Conservation (phyloP, 2,113 vertebrate species). For the Tragelaphus buxtoni region DNA sequence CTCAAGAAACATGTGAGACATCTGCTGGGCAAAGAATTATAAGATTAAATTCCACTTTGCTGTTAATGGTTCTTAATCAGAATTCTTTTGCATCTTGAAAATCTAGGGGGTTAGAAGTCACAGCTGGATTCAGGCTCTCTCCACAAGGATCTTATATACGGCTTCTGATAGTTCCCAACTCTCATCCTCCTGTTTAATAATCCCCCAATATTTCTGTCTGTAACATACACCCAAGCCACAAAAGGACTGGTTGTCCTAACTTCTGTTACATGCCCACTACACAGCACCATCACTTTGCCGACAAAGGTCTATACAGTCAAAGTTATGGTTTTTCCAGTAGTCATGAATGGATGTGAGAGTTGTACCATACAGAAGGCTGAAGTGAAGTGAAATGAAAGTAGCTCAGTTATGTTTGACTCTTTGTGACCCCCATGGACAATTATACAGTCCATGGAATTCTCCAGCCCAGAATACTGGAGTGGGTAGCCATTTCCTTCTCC, state of each 20-base stretch:
- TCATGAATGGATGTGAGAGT: not conserved
- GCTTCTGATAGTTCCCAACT: not conserved
- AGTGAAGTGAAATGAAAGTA: not conserved
- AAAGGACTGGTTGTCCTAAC: not conserved
- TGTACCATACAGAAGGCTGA: not conserved
- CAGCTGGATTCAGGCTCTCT: not conserved
- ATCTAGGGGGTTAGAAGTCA: not conserved
- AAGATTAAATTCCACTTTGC: not conserved
- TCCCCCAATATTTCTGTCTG: not conserved
- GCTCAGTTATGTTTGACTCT: not conserved
- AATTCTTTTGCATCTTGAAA: constrained; percentile 17
- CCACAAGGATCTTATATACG: not conserved
- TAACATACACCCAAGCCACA: not conserved
- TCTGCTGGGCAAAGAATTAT: not conserved
- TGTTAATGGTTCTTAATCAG: constrained; percentile 10
- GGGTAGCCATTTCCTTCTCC: not conserved
- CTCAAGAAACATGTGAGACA: not conserved
- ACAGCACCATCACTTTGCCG: not conserved
- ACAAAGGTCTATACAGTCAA: not conserved
- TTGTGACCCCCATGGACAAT: not conserved
- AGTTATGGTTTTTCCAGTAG: not conserved
- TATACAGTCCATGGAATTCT: not conserved
- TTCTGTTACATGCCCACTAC: not conserved
- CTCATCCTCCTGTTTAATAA: not conserved
- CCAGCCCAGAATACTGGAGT: not conserved